A percentile compares a stretch with the other conserved stretches of the same genome.
Conservation (phyloP, 2,797 vertebrate genomes). For the Limosa lapponica region DNA sequence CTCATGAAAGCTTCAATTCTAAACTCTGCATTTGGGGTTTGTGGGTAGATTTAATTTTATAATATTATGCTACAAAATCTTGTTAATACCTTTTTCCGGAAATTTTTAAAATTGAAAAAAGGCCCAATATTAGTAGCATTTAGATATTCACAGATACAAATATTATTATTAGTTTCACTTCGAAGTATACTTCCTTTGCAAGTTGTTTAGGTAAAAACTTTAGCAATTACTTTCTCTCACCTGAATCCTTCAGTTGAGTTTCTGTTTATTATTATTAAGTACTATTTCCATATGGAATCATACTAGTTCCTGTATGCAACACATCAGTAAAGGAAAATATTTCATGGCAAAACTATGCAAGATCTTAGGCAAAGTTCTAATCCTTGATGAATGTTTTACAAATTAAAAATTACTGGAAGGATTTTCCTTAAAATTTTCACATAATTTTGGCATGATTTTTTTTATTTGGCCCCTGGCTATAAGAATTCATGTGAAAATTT, state of each 20-base stretch:
- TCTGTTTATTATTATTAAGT: neutral
- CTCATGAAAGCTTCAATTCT: neutral
- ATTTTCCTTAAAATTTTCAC: neutral
- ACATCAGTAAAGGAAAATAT: neutral
- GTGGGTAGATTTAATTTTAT: neutral
- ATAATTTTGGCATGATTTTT: too few species aligned
- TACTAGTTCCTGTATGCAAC: neutral
- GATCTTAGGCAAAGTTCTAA: neutral
- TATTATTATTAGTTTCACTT: neutral
- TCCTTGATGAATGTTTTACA: neutral
- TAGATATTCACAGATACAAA: neutral
- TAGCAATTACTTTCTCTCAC: neutral
- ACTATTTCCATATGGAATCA: neutral
- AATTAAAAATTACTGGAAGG: neutral
- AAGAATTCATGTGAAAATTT: neutral
- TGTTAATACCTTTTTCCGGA: neutral
- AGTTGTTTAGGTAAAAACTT: neutral
- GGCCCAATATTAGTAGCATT: rapidly evolving
- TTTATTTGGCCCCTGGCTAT: too few species aligned
- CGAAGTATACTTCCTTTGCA: neutral
- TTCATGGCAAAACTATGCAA: neutral
- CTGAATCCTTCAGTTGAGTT: neutral
- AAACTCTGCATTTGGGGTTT: neutral
- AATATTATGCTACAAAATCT: neutral
- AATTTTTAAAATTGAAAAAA: neutral